These are phyloP conservation scores for Germaria angustata DNA, from an alignment of 2,888 invertebrate genomes.

Conservation along the genomic window DNA sequence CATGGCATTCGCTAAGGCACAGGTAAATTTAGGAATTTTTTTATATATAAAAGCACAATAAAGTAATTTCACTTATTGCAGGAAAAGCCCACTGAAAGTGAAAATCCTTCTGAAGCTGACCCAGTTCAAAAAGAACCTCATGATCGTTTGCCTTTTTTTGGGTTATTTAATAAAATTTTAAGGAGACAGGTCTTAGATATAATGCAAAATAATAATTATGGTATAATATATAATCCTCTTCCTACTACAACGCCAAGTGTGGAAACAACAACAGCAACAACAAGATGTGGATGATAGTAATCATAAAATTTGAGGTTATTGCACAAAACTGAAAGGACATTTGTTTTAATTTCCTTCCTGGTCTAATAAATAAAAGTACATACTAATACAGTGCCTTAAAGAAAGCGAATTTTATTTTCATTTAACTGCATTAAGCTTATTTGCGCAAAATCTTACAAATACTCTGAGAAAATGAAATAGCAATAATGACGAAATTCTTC, in stretches of 20 bases:
- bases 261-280: background rate
- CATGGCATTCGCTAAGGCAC: constrained; percentile 22
- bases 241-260: background rate
- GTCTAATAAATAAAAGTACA: no score
- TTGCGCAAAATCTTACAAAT: no score
- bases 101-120: background rate
- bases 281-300: no score
- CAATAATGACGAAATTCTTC: no score
- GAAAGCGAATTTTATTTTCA: no score
- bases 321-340: no score
- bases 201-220: background rate
- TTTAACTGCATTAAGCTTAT: no score
- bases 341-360: no score
- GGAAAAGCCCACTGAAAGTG: constrained; percentile 4
- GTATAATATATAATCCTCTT: background rate
- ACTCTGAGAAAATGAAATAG: no score
- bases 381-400: no score
- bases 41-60: background rate
- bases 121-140: background rate
- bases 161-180: background rate
- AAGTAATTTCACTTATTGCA: background rate
- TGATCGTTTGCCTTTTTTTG: background rate
- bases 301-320: no score
- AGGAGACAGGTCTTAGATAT: background rate
- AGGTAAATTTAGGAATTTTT: background rate